Percentiles rank a stretch among this genome's conserved stretches.
Evolutionary conservation across 2,888 invertebrate genomes (phyloP).

Genomic region (Ophion ellenae): DNA sequence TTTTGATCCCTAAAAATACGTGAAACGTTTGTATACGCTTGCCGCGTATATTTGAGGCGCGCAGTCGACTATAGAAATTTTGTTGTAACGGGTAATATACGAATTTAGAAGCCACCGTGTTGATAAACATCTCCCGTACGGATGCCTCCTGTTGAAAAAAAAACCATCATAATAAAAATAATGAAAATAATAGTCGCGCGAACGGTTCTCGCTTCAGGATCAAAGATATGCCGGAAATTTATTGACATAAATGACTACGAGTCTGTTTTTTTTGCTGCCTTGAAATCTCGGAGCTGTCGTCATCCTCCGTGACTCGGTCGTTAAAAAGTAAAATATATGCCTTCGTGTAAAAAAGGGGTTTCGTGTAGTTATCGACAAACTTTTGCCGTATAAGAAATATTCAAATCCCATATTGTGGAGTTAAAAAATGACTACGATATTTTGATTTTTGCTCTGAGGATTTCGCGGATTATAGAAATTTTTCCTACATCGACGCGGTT

Average conservation of each 20-base stretch:
- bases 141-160: constrained; percentile 13
- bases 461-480: no score
- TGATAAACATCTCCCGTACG: constrained; percentile 41
- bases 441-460: no score
- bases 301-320: constrained; percentile 2
- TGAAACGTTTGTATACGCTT: constrained; percentile 4
- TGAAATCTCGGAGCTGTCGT: neutral
- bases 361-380: no score
- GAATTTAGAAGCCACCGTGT: constrained; percentile 32
- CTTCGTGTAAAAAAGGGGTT: no score
- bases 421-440: no score
- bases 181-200: constrained; percentile 16
- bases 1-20: constrained; percentile 34
- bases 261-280: neutral
- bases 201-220: constrained; percentile 10
- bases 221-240: constrained; percentile 29
- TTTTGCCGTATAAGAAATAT: no score
- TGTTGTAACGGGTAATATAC: neutral
- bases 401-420: no score
- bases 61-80: constrained; percentile 9
- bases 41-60: neutral
- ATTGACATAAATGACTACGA: constrained; percentile 4
- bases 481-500: no score
- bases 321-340: neutral
- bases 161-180: constrained; percentile 12